Evolutionary conservation across 2,113 vertebrate species (phyloP).

Genomic region (Pardalotus punctatus): DNA sequence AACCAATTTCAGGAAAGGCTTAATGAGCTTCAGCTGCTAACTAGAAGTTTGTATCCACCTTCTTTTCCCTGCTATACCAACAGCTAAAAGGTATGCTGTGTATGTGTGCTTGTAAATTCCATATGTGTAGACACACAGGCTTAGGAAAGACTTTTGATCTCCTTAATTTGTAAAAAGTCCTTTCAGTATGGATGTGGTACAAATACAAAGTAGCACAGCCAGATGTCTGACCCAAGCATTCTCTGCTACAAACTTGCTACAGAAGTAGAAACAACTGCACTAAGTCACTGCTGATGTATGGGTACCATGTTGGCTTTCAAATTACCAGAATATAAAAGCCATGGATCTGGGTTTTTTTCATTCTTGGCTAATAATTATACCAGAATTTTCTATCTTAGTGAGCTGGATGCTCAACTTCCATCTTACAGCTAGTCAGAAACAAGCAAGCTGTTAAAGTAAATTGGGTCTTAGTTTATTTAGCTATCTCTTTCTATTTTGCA

Average conservation of each 20-base stretch:
- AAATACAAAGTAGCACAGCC: background rate
- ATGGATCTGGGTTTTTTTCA: background rate
- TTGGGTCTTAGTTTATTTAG: background rate
- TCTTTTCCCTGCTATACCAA: background rate
- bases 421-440: background rate
- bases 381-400: background rate
- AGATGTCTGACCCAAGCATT: background rate
- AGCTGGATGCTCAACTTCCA: background rate
- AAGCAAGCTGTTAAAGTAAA: background rate
- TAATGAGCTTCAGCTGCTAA: background rate
- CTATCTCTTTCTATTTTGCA: background rate
- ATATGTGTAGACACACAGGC: background rate
- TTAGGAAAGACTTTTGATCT: background rate
- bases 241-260: background rate
- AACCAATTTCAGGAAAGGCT: background rate
- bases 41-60: background rate
- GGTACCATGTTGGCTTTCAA: background rate
- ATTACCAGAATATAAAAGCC: background rate
- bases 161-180: background rate
- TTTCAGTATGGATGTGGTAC: background rate
- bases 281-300: background rate
- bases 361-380: background rate
- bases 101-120: background rate
- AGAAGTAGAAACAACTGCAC: background rate
- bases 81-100: background rate